Conservation (phyloP, 2,888 invertebrate genomes). For the Cantharis lateralis region DNA sequence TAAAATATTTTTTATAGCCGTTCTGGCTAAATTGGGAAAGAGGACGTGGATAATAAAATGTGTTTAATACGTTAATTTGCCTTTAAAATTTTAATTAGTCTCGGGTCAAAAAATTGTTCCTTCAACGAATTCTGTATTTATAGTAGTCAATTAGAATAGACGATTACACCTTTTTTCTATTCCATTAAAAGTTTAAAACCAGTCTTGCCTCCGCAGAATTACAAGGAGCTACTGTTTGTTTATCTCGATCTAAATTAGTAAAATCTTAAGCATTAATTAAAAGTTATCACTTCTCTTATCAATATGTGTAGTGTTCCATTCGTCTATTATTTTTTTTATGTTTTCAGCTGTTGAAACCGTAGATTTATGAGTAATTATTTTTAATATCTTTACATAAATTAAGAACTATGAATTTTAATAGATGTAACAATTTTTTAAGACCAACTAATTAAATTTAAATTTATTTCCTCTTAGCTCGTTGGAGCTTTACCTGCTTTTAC, state of each 20-base stretch:
- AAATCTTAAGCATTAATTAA: slow-evolving; percentile 47
- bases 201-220: slow-evolving; percentile 26
- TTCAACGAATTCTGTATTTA: background rate
- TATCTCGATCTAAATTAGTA: slow-evolving; percentile 48
- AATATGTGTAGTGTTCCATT: slow-evolving; percentile 41
- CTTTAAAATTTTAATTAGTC: background rate
- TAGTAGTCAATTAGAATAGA: background rate
- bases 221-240: slow-evolving; percentile 39
- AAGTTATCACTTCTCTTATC: slow-evolving; percentile 44
- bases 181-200: slow-evolving; percentile 20
- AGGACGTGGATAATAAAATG: background rate
- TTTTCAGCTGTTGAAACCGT: slow-evolving; percentile 42
- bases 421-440: slow-evolving; percentile 6
- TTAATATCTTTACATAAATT: slow-evolving; percentile 33
- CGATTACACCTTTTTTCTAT: slow-evolving; percentile 17
- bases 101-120: background rate
- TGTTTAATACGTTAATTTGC: background rate
- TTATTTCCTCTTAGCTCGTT: slow-evolving; percentile 8
- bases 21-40: background rate
- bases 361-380: slow-evolving; percentile 42
- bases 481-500: slow-evolving; percentile 25
- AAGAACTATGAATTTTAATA: slow-evolving; percentile 27
- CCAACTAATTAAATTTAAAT: slow-evolving; percentile 22
- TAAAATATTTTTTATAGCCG: background rate
- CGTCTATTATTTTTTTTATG: slow-evolving; percentile 36